phyloP scores from a whole-genome alignment of 1,140 invertebrate genomes.

The Phortica variegata region DNA sequence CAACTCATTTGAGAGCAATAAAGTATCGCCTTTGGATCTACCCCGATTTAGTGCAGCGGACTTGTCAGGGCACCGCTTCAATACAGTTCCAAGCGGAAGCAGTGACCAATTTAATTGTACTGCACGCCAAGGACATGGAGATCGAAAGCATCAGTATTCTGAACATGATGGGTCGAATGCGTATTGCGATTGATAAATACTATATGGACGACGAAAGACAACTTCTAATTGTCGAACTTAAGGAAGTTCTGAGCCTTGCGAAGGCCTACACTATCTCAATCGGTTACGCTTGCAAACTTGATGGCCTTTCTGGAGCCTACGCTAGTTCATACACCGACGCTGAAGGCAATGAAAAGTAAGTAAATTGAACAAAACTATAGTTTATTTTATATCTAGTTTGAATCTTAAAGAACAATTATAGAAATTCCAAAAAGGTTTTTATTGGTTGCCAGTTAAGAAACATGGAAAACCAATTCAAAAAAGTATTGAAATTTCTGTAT shows the following conservation, averaged over 20 bases:
- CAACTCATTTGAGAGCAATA: constrained; percentile 66
- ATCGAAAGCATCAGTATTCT: constrained; percentile 41
- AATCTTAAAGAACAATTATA: constrained; percentile 2
- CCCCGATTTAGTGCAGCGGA: constrained; percentile 67
- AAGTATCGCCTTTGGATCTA: constrained; percentile 75
- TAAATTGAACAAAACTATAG: constrained; percentile 5
- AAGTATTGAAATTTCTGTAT: no score
- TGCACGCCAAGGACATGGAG: constrained; percentile 66
- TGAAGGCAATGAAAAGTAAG: constrained; percentile 27
- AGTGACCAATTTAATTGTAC: constrained; percentile 63
- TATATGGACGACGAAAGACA: constrained; percentile 24
- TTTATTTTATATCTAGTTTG: background rate
- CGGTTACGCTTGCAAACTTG: constrained; percentile 29
- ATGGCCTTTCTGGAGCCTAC: constrained; percentile 31
- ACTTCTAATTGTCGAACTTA: constrained; percentile 37
- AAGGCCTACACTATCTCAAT: constrained; percentile 42
- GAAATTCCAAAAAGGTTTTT: no score
- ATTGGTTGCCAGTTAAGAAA: no score
- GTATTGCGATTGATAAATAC: constrained; percentile 32
- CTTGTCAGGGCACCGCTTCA: constrained; percentile 68
- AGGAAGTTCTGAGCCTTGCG: constrained; percentile 23
- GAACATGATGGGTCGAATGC: constrained; percentile 49
- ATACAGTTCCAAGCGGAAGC: constrained; percentile 66
- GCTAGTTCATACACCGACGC: constrained; percentile 30
- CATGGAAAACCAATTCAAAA: no score